Evolutionary conservation across 2,113 vertebrate genomes (phyloP), one percentile per base, ranked within the genome.

Genomic region (Thunnus thynnus): DNA sequence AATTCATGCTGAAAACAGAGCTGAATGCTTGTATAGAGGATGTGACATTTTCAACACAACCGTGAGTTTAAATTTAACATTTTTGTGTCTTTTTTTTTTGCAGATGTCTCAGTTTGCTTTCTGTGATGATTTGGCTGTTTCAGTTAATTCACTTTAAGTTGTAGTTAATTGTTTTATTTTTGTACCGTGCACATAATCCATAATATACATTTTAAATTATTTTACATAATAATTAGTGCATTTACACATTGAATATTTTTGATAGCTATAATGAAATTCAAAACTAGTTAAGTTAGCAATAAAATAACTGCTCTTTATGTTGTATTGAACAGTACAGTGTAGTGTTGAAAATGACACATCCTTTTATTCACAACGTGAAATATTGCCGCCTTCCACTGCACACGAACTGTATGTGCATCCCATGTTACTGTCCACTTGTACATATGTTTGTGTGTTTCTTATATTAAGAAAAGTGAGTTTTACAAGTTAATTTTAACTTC

Each of bases 381-480:
- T 41, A 6, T 41, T 48, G 27, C 41, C 17, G 22, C 41, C 13
- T 73, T 73, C 10, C 3, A 22, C 2, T 44, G n/a, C 32, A 20
- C 75, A 48, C 5, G 47, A 36, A 73, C 46, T 44, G 22, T 44
- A 18, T 63, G 78, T 72, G 63, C 77, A 20, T 41, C 76, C n/a
- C 27, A 22, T 47, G 50, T 72, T 58, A 74, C 62, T 2, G 51
- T 65, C 64, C 36, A 27, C 61, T 51, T 90, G 58, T 73, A 83
- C 58, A 73, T 51, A 72, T 72, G 13, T 80, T 48, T 61, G 50
- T 64, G 44, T 72, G 76, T 95, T 95, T 95, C 94, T 94, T 96
- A 95, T 90, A 94, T 95, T 95, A 95, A 95, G 94, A 93, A 95
- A 82, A 77, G 27, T 11, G 25, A 20, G 48, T 87, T 86, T 78